Conservation (phyloP, 2,797 vertebrate genomes). For the Enteromius fasciolatus region DNA sequence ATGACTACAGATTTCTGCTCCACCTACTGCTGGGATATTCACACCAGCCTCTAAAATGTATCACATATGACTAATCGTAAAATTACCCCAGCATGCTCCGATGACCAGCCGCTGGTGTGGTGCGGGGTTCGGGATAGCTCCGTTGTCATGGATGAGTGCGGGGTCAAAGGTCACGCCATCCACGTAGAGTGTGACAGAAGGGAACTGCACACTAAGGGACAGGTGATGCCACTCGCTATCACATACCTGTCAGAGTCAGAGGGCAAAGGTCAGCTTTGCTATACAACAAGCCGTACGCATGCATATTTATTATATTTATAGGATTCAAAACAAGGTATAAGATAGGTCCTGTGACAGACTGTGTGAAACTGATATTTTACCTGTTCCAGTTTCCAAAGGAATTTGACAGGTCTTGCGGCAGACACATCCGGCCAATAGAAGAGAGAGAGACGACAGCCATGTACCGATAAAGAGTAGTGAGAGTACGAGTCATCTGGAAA, state of each 20-base stretch:
- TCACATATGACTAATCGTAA: not conserved
- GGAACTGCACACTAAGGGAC: conserved; percentile 94
- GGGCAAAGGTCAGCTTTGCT: conserved; percentile 34
- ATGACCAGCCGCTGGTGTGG: conserved; percentile 89
- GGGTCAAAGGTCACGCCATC: conserved; percentile 97
- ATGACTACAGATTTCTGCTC: conserved; percentile 15
- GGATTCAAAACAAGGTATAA: not conserved
- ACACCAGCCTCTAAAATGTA: not conserved
- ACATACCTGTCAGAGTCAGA: conserved; percentile 86
- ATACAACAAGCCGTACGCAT: conserved; percentile 20
- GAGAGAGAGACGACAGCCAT: conserved; percentile 94
- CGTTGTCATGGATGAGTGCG: conserved; percentile 95
- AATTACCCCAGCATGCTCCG: conserved; percentile 91
- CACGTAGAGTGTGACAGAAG: conserved; percentile 91
- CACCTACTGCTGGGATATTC: conserved; percentile 9
- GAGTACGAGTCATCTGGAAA: conserved; percentile 91
- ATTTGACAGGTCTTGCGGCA: conserved; percentile 93
- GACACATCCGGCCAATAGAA: conserved; percentile 96
- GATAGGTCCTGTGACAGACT: not conserved
- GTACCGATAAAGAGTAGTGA: conserved; percentile 93
- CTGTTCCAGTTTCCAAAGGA: conserved; percentile 98
- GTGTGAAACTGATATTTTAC: conserved; percentile 72
- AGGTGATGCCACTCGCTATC: conserved; percentile 98
- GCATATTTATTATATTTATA: conserved; percentile 59
- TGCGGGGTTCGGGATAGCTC: conserved; percentile 88